Conservation (phyloP, 2,797 vertebrate genomes). For the Philypnodon macrostomus region DNA sequence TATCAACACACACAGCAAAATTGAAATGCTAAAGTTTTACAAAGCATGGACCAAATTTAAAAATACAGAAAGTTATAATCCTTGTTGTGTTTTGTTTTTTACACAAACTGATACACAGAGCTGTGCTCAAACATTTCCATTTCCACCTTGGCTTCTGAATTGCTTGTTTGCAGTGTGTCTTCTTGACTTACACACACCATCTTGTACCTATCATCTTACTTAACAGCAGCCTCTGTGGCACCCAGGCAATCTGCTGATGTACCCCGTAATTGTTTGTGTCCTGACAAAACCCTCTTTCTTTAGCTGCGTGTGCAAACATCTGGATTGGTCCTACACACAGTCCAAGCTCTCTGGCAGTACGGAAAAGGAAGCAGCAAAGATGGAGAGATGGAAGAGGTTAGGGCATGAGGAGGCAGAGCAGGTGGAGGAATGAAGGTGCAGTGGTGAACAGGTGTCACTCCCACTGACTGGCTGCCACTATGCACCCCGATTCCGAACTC, state of each 20-base stretch:
- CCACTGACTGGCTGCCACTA: conserved; percentile 58
- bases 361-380: conserved; percentile 5
- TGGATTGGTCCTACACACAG: conserved; percentile 50
- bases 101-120: neutral
- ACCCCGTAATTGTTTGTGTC: conserved; percentile 57
- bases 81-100: too few relatives aligned
- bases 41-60: neutral
- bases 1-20: too few relatives aligned
- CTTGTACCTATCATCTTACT: conserved; percentile 52
- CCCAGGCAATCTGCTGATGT: conserved; percentile 80
- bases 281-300: conserved; percentile 51
- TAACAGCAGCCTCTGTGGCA: conserved; percentile 61
- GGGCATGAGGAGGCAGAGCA: conserved; percentile 45
- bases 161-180: too few relatives aligned
- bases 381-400: conserved; percentile 33
- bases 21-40: neutral
- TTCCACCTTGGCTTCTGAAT: conserved; percentile 26
- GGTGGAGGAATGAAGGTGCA: conserved; percentile 56
- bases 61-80: neutral
- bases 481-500: conserved; percentile 14
- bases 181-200: conserved; percentile 37
- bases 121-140: conserved; percentile 1
- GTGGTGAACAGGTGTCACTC: conserved; percentile 74
- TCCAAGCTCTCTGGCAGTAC: conserved; percentile 22
- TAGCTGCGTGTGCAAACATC: conserved; percentile 55